These are phyloP conservation scores for Typhlichthys eigenmanni DNA, from an alignment of 2,797 vertebrate genomes.

Conservation along the genomic window DNA sequence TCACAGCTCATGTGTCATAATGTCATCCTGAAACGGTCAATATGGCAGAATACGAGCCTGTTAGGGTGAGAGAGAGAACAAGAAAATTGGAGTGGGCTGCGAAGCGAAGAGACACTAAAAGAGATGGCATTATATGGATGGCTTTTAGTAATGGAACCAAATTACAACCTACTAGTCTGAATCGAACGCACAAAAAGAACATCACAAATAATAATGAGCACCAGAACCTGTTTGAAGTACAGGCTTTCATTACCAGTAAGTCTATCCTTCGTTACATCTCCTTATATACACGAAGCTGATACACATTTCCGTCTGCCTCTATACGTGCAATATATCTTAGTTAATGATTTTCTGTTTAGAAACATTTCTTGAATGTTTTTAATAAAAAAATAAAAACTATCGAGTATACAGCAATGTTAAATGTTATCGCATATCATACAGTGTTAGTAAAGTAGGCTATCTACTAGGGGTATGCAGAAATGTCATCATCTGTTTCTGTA, in stretches of 20 bases:
- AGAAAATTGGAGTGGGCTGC: slow-evolving; percentile 6
- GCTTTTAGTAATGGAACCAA: slow-evolving; percentile 45
- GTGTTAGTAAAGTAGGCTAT: too few species aligned
- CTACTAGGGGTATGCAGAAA: too few species aligned
- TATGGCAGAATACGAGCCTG: slow-evolving; percentile 21
- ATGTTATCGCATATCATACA: too few species aligned
- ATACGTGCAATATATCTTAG: too few species aligned
- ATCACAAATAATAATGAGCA: slow-evolving; percentile 48
- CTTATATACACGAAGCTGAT: too few species aligned
- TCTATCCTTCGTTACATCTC: slow-evolving; percentile 18
- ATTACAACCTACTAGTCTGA: slow-evolving; percentile 36
- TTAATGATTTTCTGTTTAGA: too few species aligned
- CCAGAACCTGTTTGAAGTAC: slow-evolving; percentile 45
- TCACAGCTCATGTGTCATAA: slow-evolving; percentile 17
- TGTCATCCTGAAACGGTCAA: slow-evolving; percentile 36
- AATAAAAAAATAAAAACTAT: too few species aligned
- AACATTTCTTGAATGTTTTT: too few species aligned
- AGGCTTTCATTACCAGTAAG: slow-evolving; percentile 36
- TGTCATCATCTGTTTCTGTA: too few species aligned
- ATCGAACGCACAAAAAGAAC: slow-evolving; percentile 37
- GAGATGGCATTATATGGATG: slow-evolving; percentile 17
- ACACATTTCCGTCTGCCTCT: too few species aligned
- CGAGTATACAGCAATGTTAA: too few species aligned
- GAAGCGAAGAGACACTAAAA: slow-evolving; percentile 7
- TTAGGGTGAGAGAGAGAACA: slow-evolving; percentile 20